Evolutionary conservation across 2,113 vertebrate species (phyloP).

Genomic region (Etia nguti): DNA sequence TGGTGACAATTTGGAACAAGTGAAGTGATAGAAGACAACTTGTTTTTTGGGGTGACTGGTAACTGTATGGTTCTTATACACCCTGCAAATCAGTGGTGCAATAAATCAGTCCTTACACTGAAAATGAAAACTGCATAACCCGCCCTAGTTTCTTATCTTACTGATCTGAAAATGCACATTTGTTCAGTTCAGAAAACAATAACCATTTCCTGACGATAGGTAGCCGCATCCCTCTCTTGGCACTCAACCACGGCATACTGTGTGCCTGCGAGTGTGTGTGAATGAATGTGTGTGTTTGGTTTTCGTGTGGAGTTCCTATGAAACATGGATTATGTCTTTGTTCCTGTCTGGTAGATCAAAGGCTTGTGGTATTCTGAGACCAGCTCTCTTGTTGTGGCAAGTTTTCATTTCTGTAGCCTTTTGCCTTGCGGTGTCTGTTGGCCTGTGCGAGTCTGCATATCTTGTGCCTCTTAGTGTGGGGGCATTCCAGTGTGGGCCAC

Average conservation of each 20-base stretch:
- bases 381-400: constrained; percentile 9
- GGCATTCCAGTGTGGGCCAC: constrained; percentile 1
- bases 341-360: constrained; percentile 35
- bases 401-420: constrained; percentile 16
- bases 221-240: neutral
- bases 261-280: neutral
- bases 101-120: neutral
- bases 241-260: neutral
- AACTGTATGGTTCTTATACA: neutral
- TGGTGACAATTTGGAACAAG: neutral
- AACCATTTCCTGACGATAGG: neutral
- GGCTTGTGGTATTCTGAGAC: neutral
- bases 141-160: neutral
- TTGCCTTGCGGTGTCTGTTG: neutral
- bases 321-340: constrained; percentile 48
- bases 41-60: neutral
- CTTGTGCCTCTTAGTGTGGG: neutral
- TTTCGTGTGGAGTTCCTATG: constrained; percentile 2
- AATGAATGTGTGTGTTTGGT: constrained; percentile 1
- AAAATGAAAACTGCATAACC: neutral
- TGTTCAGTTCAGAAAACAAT: neutral
- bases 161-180: neutral
- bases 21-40: neutral
- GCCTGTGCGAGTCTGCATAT: neutral
- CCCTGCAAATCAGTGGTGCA: neutral